Conservation (phyloP, 2,113 vertebrate species). For the Stigmatopora argus region DNA sequence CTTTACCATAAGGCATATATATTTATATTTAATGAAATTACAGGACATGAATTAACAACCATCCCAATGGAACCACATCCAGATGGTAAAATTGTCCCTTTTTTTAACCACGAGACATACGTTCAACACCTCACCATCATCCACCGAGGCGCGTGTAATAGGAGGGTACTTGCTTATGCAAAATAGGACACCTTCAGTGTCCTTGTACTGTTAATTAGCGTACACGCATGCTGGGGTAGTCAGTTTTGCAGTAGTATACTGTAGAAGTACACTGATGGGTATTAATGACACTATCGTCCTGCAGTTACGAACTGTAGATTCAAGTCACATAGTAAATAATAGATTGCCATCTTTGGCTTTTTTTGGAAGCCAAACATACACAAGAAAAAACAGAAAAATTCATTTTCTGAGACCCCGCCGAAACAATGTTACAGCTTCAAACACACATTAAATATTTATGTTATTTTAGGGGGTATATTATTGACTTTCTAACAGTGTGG, state of each 20-base stretch:
- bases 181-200: neutral
- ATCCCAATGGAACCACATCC: neutral
- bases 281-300: neutral
- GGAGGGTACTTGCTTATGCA: neutral
- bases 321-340: neutral
- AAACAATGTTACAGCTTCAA: neutral
- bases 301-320: neutral
- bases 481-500: neutral
- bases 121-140: conserved; percentile 19
- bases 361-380: neutral
- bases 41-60: neutral
- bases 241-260: neutral
- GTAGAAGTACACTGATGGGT: neutral
- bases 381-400: neutral
- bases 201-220: neutral
- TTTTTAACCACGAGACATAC: conserved; percentile 5
- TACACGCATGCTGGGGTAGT: neutral
- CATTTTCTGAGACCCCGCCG: neutral
- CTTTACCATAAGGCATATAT: neutral
- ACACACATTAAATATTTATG: neutral
- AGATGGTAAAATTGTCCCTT: conserved; percentile 24
- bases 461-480: neutral
- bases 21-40: neutral
- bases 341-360: neutral
- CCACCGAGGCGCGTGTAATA: neutral